Evolutionary conservation across 2,113 vertebrate genomes (phyloP).

Genomic region (Megalops atlanticus): DNA sequence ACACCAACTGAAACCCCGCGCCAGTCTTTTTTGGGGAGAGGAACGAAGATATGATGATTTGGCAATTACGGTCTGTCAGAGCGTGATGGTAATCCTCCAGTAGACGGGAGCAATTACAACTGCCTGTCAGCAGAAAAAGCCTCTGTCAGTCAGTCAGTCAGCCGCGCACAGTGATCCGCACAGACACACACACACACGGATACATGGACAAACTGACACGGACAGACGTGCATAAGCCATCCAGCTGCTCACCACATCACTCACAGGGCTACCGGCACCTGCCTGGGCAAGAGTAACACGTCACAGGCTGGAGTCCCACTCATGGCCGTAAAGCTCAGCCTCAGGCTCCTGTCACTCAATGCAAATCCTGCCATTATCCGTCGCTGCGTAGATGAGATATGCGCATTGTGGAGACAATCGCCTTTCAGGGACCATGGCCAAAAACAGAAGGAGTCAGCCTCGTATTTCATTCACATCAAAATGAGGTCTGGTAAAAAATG

Average conservation of each 20-base stretch:
- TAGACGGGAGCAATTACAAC: conserved; percentile 42
- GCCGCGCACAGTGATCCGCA: background rate
- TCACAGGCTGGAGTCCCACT: background rate
- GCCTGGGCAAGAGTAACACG: background rate
- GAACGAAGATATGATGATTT: background rate
- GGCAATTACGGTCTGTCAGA: background rate
- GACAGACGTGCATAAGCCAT: background rate
- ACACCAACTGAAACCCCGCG: background rate
- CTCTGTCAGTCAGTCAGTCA: conserved; percentile 25
- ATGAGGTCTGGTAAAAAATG: too few species aligned
- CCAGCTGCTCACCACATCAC: background rate
- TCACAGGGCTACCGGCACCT: background rate
- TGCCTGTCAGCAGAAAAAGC: conserved; percentile 29
- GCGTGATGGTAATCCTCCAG: too few species aligned
- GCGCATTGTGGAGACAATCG: background rate
- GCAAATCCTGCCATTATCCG: background rate
- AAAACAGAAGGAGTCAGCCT: too few species aligned
- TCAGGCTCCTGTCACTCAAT: background rate
- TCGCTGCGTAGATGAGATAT: background rate
- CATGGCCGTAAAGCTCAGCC: background rate
- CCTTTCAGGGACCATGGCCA: too few species aligned
- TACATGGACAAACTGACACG: too few species aligned
- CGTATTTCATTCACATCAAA: too few species aligned
- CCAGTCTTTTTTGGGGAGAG: too few species aligned
- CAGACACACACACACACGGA: background rate